Evolutionary conservation across 2,888 invertebrate genomes (phyloP).

Genomic region (Philonicus albiceps): DNA sequence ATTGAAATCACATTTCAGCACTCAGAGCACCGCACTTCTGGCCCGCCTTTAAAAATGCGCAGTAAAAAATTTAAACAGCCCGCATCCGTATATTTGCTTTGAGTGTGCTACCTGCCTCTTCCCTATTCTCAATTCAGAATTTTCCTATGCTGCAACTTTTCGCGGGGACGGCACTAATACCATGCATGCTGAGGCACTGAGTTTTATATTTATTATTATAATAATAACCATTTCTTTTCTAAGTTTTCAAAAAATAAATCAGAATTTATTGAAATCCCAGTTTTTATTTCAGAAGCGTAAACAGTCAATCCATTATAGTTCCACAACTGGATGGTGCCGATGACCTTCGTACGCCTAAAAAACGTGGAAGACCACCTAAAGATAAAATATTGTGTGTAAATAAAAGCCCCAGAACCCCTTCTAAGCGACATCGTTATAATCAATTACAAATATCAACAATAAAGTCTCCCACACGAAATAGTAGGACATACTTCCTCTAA

Average conservation of each 20-base stretch:
- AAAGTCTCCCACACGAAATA: neutral
- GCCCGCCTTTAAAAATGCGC: too few species aligned
- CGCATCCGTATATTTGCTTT: too few species aligned
- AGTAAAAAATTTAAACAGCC: too few species aligned
- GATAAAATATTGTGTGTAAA: neutral
- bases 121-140: too few species aligned
- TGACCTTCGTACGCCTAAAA: constrained; percentile 8
- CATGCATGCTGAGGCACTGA: too few species aligned
- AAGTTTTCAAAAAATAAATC: neutral
- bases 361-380: neutral
- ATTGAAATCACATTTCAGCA: too few species aligned
- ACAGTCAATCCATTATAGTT: neutral
- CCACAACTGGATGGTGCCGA: constrained; percentile 46
- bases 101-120: too few species aligned
- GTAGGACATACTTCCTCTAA: neutral
- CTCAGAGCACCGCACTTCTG: too few species aligned
- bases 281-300: neutral
- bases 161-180: too few species aligned
- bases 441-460: neutral
- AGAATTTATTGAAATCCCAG: neutral
- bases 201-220: too few species aligned
- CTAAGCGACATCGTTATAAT: neutral
- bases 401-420: neutral
- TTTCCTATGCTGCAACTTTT: too few species aligned
- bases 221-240: too few species aligned